These are phyloP conservation scores for Ariolimax columbianus DNA, from an alignment of 2,888 invertebrate genomes.

Conservation along the genomic window DNA sequence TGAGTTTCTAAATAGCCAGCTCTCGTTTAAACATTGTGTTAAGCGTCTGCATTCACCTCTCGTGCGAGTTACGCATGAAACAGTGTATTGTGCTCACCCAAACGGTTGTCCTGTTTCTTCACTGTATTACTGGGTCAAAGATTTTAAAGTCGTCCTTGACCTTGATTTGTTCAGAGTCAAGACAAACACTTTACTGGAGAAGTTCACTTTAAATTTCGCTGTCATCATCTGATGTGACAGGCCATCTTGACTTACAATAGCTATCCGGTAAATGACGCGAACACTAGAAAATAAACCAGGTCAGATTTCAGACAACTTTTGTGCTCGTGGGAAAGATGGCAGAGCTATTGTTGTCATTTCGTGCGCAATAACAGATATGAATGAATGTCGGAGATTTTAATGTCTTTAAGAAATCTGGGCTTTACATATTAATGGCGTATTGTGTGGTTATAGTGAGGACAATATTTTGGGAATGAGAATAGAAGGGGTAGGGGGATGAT, in stretches of 20 bases:
- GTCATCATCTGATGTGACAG: constrained; percentile 25
- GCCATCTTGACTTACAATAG: constrained; percentile 24
- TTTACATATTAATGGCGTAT: constrained; percentile 1
- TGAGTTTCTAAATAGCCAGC: not conserved
- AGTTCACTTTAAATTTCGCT: constrained; percentile 10
- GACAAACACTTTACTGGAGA: not conserved
- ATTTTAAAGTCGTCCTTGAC: constrained; percentile 23
- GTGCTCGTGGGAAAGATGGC: constrained; percentile 35
- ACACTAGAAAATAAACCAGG: constrained; percentile 25
- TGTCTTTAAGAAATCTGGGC: not conserved
- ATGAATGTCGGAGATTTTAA: not conserved
- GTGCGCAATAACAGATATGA: not conserved
- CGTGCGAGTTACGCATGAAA: not conserved
- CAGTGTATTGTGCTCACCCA: not conserved
- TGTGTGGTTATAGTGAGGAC: not conserved
- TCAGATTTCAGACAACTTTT: not conserved
- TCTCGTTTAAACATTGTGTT: constrained; percentile 1
- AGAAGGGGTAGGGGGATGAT: not conserved
- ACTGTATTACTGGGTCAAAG: constrained; percentile 36
- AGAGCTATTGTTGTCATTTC: not conserved
- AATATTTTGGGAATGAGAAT: not conserved
- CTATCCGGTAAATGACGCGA: not conserved
- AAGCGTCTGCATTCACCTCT: not conserved
- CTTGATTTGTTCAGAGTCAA: constrained; percentile 11
- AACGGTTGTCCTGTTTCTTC: not conserved